Evolutionary conservation across 2,888 invertebrate genomes (phyloP).

Genomic region (Anorthoa munda): DNA sequence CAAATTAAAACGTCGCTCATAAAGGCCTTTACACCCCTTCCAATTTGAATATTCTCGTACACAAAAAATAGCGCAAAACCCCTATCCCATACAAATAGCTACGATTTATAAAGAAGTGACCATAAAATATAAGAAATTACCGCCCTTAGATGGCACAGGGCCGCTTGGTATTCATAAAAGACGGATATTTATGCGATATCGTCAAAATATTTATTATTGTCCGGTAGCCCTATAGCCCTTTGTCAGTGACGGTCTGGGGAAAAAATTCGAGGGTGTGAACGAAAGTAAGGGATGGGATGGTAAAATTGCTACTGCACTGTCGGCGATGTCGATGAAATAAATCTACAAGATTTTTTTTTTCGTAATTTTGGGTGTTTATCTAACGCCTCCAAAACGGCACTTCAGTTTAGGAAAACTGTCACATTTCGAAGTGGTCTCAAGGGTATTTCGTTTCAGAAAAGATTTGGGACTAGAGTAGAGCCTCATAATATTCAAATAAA

Average conservation of each 20-base stretch:
- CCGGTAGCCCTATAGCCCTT: slow-evolving; percentile 88
- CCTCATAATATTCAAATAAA: too few relatives aligned
- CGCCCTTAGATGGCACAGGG: slow-evolving; percentile 83
- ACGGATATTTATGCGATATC: slow-evolving; percentile 90
- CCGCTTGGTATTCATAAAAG: slow-evolving; percentile 90
- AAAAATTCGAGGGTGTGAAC: slow-evolving; percentile 88
- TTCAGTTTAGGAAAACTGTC: not conserved
- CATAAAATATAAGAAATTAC: slow-evolving; percentile 87
- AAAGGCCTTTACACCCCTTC: slow-evolving; percentile 64
- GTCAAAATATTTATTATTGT: slow-evolving; percentile 91
- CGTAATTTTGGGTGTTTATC: not conserved
- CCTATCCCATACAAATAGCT: slow-evolving; percentile 84
- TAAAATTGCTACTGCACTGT: not conserved
- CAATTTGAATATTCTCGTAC: slow-evolving; percentile 65
- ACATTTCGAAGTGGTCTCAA: too few relatives aligned
- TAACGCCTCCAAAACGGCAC: not conserved
- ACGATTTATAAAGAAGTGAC: slow-evolving; percentile 87
- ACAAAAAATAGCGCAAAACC: slow-evolving; percentile 78
- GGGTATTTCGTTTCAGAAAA: too few relatives aligned
- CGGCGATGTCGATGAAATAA: not conserved
- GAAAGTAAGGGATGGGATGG: slow-evolving; percentile 69
- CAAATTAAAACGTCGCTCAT: slow-evolving; percentile 63
- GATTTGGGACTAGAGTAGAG: too few relatives aligned
- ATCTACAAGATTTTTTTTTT: not conserved
- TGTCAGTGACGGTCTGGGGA: slow-evolving; percentile 80